Percentiles rank a stretch among this genome's conserved stretches.
Conservation (phyloP, 2,113 vertebrate species). For the Rhinogobius similis region DNA sequence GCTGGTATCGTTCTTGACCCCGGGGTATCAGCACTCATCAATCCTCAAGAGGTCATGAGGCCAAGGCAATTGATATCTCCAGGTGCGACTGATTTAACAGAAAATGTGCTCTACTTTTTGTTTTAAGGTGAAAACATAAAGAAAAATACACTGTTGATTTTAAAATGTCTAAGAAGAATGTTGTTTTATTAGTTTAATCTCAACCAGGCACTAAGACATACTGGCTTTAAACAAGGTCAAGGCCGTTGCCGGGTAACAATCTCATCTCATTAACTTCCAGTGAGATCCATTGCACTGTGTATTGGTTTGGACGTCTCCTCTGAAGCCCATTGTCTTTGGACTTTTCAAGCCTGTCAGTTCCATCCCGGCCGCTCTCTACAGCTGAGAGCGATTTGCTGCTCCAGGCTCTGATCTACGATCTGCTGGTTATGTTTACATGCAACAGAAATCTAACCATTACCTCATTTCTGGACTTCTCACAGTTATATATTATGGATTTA, state of each 20-base stretch:
- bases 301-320: constrained; percentile 66
- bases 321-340: constrained; percentile 62
- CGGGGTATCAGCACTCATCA: constrained; percentile 52
- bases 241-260: constrained; percentile 52
- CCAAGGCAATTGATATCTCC: constrained; percentile 53
- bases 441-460: neutral
- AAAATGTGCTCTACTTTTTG: neutral
- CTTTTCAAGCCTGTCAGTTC: constrained; percentile 66
- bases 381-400: constrained; percentile 60
- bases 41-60: constrained; percentile 64
- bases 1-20: constrained; percentile 60
- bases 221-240: constrained; percentile 64
- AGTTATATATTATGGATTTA: neutral
- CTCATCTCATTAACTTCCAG: constrained; percentile 59
- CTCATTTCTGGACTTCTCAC: neutral
- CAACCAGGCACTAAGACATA: constrained; percentile 5
- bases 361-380: constrained; percentile 34
- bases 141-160: neutral
- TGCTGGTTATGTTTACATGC: constrained; percentile 1
- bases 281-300: constrained; percentile 65
- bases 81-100: constrained; percentile 43
- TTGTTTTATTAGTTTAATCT: neutral
- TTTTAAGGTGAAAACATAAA: neutral
- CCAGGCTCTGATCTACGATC: constrained; percentile 20
- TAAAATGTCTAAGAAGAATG: neutral